These are phyloP conservation scores for Drosophila lutescens DNA, from an alignment of 2,888 invertebrate genomes.

Conservation along the genomic window DNA sequence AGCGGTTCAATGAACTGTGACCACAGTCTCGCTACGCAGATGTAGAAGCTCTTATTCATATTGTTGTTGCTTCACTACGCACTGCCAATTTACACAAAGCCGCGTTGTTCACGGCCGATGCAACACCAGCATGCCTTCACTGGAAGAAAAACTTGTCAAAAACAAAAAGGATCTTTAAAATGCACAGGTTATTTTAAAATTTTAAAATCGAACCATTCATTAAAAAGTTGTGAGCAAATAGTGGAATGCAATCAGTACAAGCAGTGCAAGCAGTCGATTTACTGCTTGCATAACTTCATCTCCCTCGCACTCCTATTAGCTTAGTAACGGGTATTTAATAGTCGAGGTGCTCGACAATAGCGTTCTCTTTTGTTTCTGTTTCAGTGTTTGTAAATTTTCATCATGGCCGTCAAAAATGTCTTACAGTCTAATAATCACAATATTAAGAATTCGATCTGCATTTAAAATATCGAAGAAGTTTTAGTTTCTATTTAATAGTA, in stretches of 20 bases:
- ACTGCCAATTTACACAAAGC: slow-evolving; percentile 61
- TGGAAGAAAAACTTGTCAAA: not conserved
- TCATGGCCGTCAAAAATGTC: not conserved
- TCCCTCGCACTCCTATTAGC: too few species aligned
- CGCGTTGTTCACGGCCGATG: slow-evolving; percentile 33
- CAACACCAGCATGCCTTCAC: slow-evolving; percentile 1
- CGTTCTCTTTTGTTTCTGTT: too few species aligned
- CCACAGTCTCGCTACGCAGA: slow-evolving; percentile 51
- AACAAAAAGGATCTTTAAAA: not conserved
- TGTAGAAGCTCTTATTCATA: slow-evolving; percentile 1
- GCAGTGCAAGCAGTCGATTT: too few species aligned
- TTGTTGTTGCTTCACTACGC: slow-evolving; percentile 41
- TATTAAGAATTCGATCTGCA: not conserved
- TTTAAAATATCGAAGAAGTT: slow-evolving; percentile 3
- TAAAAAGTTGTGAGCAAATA: too few species aligned
- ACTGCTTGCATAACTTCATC: too few species aligned
- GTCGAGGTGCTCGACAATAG: too few species aligned
- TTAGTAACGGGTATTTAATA: too few species aligned
- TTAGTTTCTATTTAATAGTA: slow-evolving; percentile 37
- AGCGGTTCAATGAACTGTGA: slow-evolving; percentile 74
- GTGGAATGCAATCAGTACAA: too few species aligned
- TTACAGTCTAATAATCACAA: not conserved
- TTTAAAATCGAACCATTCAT: too few species aligned
- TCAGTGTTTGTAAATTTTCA: too few species aligned
- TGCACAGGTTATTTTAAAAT: too few species aligned